Percentiles rank a stretch among this genome's conserved stretches.
These are phyloP conservation scores for Paratilapia polleni DNA, from an alignment of 2,113 vertebrate species.

Conservation along the genomic window DNA sequence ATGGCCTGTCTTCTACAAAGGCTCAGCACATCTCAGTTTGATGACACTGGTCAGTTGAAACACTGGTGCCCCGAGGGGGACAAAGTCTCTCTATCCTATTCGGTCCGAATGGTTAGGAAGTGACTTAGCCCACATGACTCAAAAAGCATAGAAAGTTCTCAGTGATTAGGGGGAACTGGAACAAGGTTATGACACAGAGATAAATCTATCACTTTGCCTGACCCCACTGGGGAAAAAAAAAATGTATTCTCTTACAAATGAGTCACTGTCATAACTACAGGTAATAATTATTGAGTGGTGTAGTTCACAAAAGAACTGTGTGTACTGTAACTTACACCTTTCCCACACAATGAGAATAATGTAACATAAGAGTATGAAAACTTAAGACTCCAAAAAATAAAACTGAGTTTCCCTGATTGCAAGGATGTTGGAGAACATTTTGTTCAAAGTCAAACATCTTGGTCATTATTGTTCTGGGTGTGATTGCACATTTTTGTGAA, in stretches of 20 bases:
- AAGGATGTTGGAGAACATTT: neutral
- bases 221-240: neutral
- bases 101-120: constrained; percentile 31
- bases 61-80: constrained; percentile 12
- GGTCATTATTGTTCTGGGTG: neutral
- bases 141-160: constrained; percentile 20
- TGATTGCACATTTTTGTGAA: neutral
- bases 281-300: constrained; percentile 43
- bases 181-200: constrained; percentile 28
- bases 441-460: neutral
- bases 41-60: constrained; percentile 48
- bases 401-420: neutral
- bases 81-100: constrained; percentile 21
- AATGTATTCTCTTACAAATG: neutral
- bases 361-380: neutral
- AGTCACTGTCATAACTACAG: neutral
- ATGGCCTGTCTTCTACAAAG: constrained; percentile 36
- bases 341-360: neutral
- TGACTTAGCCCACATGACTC: constrained; percentile 26
- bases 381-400: neutral
- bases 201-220: constrained; percentile 40
- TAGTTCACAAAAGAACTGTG: constrained; percentile 19
- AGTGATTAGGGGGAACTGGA: constrained; percentile 34
- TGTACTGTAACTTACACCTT: neutral
- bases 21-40: constrained; percentile 29